A percentile compares a stretch with the other conserved stretches of the same genome.
phyloP scores from a whole-genome alignment of 2,797 vertebrate genomes.

The Halcyon leucocephala region DNA sequence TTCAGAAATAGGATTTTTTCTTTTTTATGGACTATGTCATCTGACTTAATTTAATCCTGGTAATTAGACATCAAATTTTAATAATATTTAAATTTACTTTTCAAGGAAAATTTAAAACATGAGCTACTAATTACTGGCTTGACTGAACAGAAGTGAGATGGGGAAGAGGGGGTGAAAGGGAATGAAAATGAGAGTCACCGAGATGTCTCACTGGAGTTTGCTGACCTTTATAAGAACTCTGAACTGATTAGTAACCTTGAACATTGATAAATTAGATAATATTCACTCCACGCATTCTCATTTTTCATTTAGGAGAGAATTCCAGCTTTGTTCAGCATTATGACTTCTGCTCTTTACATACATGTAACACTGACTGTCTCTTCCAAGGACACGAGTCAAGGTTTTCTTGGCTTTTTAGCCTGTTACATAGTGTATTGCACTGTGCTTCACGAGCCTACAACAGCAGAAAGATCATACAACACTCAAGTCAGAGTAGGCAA shows the following conservation, averaged over 20 bases:
- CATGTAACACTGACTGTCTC: background rate
- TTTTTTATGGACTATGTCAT: background rate
- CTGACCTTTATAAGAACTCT: constrained; percentile 55
- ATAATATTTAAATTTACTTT: constrained; percentile 14
- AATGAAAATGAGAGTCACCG: background rate
- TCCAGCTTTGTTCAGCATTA: constrained; percentile 40
- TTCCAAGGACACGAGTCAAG: constrained; percentile 1
- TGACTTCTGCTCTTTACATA: constrained; percentile 9
- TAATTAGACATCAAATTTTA: constrained; percentile 26
- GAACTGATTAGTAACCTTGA: constrained; percentile 35
- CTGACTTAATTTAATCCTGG: background rate
- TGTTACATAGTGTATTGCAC: background rate
- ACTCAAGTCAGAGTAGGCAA: background rate
- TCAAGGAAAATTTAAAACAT: constrained; percentile 7
- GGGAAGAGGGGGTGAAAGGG: background rate
- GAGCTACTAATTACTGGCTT: background rate
- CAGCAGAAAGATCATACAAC: background rate
- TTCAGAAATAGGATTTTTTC: background rate
- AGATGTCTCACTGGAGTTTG: background rate
- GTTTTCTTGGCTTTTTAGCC: background rate
- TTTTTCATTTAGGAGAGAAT: constrained; percentile 59
- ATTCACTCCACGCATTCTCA: constrained; percentile 12
- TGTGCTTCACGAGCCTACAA: background rate
- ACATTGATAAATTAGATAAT: constrained; percentile 46
- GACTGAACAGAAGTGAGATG: background rate